Percentiles rank a stretch among this genome's conserved stretches.
Conservation (phyloP, 2,888 invertebrate genomes). For the Hydrotaea diabolus region DNA sequence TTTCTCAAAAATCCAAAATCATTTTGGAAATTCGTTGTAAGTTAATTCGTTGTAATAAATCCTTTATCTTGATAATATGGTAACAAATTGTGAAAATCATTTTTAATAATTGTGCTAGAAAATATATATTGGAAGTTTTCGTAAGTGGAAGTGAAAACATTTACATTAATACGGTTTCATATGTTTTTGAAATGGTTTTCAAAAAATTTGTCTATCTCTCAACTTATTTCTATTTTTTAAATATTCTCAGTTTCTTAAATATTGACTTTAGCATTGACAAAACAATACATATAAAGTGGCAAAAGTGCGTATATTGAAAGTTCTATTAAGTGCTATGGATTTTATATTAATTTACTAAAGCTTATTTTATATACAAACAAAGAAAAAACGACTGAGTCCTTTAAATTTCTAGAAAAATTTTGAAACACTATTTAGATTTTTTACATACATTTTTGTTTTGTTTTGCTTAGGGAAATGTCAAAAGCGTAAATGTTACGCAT, state of each 20-base stretch:
- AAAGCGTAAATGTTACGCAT: conserved; percentile 77
- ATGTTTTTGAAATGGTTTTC: neutral
- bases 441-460: neutral
- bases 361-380: conserved; percentile 63
- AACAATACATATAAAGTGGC: neutral
- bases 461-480: conserved; percentile 56
- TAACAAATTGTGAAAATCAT: conserved; percentile 6
- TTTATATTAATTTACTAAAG: conserved; percentile 55
- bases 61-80: neutral
- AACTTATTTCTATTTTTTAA: conserved; percentile 28
- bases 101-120: neutral
- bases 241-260: neutral
- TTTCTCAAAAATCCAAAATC: no score
- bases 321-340: conserved; percentile 33
- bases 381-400: neutral
- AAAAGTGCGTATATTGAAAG: neutral
- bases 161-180: neutral
- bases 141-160: neutral
- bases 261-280: conserved; percentile 26
- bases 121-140: neutral
- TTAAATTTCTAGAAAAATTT: conserved; percentile 1
- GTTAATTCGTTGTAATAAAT: conserved; percentile 8
- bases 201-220: neutral
- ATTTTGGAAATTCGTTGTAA: no score
- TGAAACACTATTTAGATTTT: conserved; percentile 2